Percentiles rank a stretch among this genome's conserved stretches.
Evolutionary conservation across 2,888 invertebrate genomes (phyloP).

Genomic region (Drosophila parthenogenetica): DNA sequence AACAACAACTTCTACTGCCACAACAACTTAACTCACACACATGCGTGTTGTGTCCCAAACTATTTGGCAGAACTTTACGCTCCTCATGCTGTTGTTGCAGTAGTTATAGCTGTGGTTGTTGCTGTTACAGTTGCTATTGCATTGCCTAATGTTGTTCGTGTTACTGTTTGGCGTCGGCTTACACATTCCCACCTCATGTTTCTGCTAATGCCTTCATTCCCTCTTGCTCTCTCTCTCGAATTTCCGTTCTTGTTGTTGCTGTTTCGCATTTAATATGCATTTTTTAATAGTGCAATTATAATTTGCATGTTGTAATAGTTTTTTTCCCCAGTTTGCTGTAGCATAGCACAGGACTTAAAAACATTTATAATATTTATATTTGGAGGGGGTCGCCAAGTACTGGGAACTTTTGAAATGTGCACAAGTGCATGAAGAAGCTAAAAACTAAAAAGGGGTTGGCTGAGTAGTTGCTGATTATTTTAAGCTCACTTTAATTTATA

Average conservation of each 20-base stretch:
- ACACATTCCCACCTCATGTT: constrained; percentile 68
- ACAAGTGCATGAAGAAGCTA: neutral
- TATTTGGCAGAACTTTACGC: constrained; percentile 50
- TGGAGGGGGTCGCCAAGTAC: constrained; percentile 6
- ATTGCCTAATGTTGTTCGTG: constrained; percentile 48
- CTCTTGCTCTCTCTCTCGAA: constrained; percentile 1
- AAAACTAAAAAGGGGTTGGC: constrained; percentile 2
- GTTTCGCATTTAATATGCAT: constrained; percentile 74
- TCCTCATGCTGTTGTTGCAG: constrained; percentile 4
- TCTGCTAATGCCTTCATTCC: constrained; percentile 28
- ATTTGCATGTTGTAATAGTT: constrained; percentile 78
- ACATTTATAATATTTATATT: constrained; percentile 23
- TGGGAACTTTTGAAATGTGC: constrained; percentile 29
- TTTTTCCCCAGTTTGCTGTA: constrained; percentile 15
- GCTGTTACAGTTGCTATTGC: constrained; percentile 22
- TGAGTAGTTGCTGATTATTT: constrained; percentile 1
- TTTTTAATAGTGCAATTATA: constrained; percentile 80
- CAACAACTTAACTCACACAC: constrained; percentile 18
- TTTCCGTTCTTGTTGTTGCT: constrained; percentile 34
- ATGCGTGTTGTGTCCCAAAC: constrained; percentile 51
- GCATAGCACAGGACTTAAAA: constrained; percentile 42
- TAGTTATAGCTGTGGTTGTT: constrained; percentile 2
- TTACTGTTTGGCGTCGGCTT: constrained; percentile 53
- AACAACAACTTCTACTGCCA: constrained; percentile 22
- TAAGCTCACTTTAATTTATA: constrained; percentile 6